Percentiles rank a stretch among this genome's conserved stretches.
Conservation (phyloP, 2,888 invertebrate species). For the Dynastes tityus region DNA sequence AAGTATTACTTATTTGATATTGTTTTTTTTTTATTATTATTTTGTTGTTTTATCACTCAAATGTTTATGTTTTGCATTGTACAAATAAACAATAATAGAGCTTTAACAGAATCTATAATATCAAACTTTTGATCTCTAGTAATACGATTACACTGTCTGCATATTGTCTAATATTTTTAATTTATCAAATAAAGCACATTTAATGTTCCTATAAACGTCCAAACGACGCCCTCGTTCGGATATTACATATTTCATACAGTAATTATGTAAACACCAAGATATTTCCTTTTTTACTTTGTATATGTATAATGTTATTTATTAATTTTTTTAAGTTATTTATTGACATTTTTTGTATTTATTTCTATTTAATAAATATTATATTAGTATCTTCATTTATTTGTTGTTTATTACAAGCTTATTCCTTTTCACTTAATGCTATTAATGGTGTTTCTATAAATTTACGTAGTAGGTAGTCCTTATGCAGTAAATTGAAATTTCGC, state of each 20-base stretch:
- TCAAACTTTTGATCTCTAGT: constrained; percentile 41
- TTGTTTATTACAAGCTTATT: not conserved
- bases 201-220: constrained; percentile 50
- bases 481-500: too few relatives aligned
- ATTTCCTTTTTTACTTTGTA: constrained; percentile 54
- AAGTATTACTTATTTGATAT: constrained; percentile 45
- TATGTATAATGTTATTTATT: constrained; percentile 52
- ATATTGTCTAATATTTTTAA: constrained; percentile 34
- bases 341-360: constrained; percentile 55
- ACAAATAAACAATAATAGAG: constrained; percentile 30
- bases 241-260: constrained; percentile 50
- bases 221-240: constrained; percentile 41
- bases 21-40: constrained; percentile 33
- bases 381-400: constrained; percentile 25
- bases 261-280: constrained; percentile 52
- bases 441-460: not conserved
- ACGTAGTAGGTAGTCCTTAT: too few relatives aligned
- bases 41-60: constrained; percentile 29
- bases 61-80: constrained; percentile 47
- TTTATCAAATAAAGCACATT: constrained; percentile 42
- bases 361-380: constrained; percentile 53
- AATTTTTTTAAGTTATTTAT: constrained; percentile 55
- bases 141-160: constrained; percentile 17
- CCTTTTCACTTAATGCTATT: not conserved
- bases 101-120: constrained; percentile 36